Percentiles rank a stretch among this genome's conserved stretches.
phyloP scores from a whole-genome alignment of 2,113 vertebrate genomes.

The Tachysurus fulvidraco region DNA sequence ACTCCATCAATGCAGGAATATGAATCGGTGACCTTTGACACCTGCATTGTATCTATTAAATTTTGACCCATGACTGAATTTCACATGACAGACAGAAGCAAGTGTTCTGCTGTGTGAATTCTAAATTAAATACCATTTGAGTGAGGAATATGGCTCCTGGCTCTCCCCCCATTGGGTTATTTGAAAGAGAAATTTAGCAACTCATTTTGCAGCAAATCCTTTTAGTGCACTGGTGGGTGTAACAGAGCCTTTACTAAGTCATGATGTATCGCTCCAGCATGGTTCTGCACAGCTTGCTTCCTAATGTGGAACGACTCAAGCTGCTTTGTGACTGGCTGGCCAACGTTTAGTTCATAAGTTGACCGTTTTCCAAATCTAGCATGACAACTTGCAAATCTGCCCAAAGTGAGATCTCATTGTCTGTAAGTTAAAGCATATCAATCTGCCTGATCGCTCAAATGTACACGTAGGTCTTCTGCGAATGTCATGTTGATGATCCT shows the following conservation, averaged over 20 bases:
- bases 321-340: slow-evolving; percentile 47
- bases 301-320: slow-evolving; percentile 56
- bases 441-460: background rate
- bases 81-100: slow-evolving; percentile 55
- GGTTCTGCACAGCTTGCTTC: slow-evolving; percentile 57
- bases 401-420: slow-evolving; percentile 2
- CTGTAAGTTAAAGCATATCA: background rate
- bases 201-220: slow-evolving; percentile 62
- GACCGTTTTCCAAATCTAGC: slow-evolving; percentile 51
- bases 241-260: slow-evolving; percentile 49
- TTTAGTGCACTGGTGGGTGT: slow-evolving; percentile 48
- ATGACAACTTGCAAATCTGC: background rate
- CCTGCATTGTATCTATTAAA: slow-evolving; percentile 60
- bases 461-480: background rate
- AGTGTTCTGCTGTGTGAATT: slow-evolving; percentile 59
- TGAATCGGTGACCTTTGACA: slow-evolving; percentile 54
- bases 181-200: slow-evolving; percentile 58
- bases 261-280: slow-evolving; percentile 18
- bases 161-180: slow-evolving; percentile 45
- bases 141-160: slow-evolving; percentile 33
- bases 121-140: slow-evolving; percentile 55
- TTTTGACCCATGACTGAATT: slow-evolving; percentile 59
- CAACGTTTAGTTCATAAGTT: slow-evolving; percentile 53
- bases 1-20: slow-evolving; percentile 59
- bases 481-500: background rate